Evolutionary conservation across 1,140 invertebrate genomes (phyloP), one percentile per base, ranked within the genome.

Genomic region (Pararge aegeria): DNA sequence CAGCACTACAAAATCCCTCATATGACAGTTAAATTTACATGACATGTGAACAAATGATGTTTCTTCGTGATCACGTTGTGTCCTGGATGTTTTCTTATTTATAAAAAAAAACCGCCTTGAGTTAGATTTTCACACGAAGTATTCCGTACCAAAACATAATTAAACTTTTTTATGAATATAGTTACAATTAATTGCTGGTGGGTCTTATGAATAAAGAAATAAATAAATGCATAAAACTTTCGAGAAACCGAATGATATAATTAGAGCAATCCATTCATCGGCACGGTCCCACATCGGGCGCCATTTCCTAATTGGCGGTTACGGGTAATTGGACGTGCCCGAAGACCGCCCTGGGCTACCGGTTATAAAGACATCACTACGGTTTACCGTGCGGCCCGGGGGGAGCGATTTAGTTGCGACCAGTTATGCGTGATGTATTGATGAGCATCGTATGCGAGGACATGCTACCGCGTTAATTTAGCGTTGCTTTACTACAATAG

Each of bases 271-370:
- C 62, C 68, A 77, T 80, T 76, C 71, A 62, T 48, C 53, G 67
- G 66, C 70, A 73, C 72, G 71, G 64, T 61, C 66, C 76, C 71
- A 61, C 64, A 71, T 66, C 67, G 75, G 78, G 78, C 78, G 75
- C 70, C 78, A 74, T 51, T 56, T 56, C 50, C 59, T 80, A 78
- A 80, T 80, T 78, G 78, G 65, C 66, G 78, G 75, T 80, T 75
- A 70, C 44, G 37, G 52, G 58, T 75, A 76, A 76, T 79, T 77
- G 73, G 64, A 64, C 72, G 61, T 59, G 60, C 56, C 60, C 59
- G 67, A 55, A 65, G 49, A 61, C 60, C 29, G 56, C 55, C 51
- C 34, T 7, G 20, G 61, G 56, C 52, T 20, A 55, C 52, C 40
- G 40, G 61, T 64, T 64, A 56, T 64, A 56, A 64, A 64, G 55